Percentiles rank a stretch among this genome's conserved stretches.
Evolutionary conservation across 2,797 vertebrate genomes (phyloP).

Genomic region (Anguilla obscura): DNA sequence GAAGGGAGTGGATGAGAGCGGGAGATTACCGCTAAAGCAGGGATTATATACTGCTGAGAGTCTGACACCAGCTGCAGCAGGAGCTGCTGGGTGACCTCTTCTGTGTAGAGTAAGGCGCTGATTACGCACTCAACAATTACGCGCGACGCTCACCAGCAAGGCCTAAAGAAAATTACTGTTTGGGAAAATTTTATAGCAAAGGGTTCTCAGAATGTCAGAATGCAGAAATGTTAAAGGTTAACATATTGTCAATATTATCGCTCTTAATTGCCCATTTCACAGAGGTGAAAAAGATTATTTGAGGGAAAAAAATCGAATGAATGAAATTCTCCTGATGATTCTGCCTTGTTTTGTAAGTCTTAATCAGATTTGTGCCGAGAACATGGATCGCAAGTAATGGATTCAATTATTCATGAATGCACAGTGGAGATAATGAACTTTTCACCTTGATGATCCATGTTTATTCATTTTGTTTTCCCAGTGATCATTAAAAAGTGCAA

Average conservation of each 20-base stretch:
- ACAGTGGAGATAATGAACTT: not conserved
- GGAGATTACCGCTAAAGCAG: too few relatives aligned
- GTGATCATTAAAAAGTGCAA: not conserved
- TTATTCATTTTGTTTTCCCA: not conserved
- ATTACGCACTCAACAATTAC: not conserved
- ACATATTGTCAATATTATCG: not conserved
- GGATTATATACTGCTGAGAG: too few relatives aligned
- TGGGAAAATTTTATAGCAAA: not conserved
- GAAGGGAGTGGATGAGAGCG: too few relatives aligned
- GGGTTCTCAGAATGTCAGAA: not conserved
- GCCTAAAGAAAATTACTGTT: not conserved
- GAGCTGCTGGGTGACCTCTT: not conserved
- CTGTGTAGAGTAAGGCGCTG: too few relatives aligned
- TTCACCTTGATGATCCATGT: not conserved
- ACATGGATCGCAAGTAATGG: not conserved
- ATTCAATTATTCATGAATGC: not conserved
- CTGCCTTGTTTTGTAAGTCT: not conserved
- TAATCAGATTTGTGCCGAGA: not conserved
- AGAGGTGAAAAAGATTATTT: not conserved
- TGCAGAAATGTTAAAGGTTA: not conserved
- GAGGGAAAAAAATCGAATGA: not conserved
- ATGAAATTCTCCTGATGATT: not conserved
- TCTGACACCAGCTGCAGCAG: too few relatives aligned
- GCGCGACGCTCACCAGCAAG: not conserved
- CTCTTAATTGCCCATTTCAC: not conserved